Conservation (phyloP, 2,888 invertebrate species). For the Norana najaformis region DNA sequence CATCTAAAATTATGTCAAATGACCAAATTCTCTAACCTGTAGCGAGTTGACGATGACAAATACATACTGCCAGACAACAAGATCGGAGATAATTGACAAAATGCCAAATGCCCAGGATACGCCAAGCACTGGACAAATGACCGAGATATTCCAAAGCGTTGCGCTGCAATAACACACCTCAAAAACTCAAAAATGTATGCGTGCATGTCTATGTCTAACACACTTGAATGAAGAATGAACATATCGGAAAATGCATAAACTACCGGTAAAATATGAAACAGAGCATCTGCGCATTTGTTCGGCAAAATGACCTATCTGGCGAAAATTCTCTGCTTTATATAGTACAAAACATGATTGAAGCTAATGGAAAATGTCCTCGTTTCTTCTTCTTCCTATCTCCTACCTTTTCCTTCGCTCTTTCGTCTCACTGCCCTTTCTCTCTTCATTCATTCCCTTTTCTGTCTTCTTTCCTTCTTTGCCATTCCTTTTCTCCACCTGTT, state of each 20-base stretch:
- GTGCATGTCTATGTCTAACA: not conserved
- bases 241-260: not conserved
- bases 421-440: too few species aligned
- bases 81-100: constrained; percentile 38
- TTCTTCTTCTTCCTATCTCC: not conserved
- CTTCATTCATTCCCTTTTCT: too few species aligned
- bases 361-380: too few species aligned
- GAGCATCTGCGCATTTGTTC: not conserved
- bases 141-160: constrained; percentile 43
- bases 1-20: not conserved
- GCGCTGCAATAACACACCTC: constrained; percentile 30
- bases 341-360: not conserved
- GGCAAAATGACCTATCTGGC: not conserved
- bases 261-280: not conserved
- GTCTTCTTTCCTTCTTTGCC: too few species aligned
- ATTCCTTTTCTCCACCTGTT: too few species aligned
- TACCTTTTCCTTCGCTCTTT: not conserved
- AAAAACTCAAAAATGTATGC: not conserved
- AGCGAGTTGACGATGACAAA: constrained; percentile 43
- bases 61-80: constrained; percentile 42
- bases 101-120: constrained; percentile 45
- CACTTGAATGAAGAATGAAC: not conserved
- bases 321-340: not conserved
- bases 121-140: constrained; percentile 44
- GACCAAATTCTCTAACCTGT: constrained; percentile 33